Base-by-base conservation (phyloP, 53 echinoderm and acorn worm species). In the Holothuria leucospilota region DNA sequence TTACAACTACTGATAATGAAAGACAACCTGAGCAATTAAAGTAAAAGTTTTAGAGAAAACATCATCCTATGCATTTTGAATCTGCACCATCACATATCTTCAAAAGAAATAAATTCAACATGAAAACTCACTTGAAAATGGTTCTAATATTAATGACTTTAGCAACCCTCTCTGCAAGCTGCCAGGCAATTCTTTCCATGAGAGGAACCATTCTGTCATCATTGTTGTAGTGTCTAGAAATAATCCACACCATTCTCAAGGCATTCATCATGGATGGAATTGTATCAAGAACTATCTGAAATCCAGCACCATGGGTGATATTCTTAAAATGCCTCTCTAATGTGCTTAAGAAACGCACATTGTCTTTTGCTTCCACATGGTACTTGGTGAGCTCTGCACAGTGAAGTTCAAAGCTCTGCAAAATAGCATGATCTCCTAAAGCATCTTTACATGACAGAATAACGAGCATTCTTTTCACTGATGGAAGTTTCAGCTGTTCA, bases 201-300 rank as follows among this genome's bases (percentile, higher is more conserved):
- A 99, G 84, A 27, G 99, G 99, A 29, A 99, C 91, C 99, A 99
- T 99, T 46, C 95, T 94, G 82, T 99, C 99, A 83, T 99, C 99
- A 12, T 92, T 91, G 79, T 99, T 99, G 91, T 99, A 99, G 63
- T 99, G 99, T 85, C 99, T 93, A 0, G 99, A 99, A 68, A 99
- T 99, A 63, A 99, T 99, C 99, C 99, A 99, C 20, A 99, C 99
- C 99, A 99, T 99, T 13, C 99, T 79, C 16, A 99, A 87, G 62
- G 99, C 99, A 87, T 94, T 99, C 99, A 99, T 99, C 99, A 99
- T 95, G 52, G 99, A 95, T 18, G 99, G 99, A 34, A 99, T 92
- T 2, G 99, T 95, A 84, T 99, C 99, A 60, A 99, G 82, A 29
- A 99, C 99, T 58, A 99, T 89, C 89, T 95, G 94, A 39, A 99